Evolutionary conservation across 2,797 vertebrate species (phyloP).

Genomic region (Hafferia zeledoni): DNA sequence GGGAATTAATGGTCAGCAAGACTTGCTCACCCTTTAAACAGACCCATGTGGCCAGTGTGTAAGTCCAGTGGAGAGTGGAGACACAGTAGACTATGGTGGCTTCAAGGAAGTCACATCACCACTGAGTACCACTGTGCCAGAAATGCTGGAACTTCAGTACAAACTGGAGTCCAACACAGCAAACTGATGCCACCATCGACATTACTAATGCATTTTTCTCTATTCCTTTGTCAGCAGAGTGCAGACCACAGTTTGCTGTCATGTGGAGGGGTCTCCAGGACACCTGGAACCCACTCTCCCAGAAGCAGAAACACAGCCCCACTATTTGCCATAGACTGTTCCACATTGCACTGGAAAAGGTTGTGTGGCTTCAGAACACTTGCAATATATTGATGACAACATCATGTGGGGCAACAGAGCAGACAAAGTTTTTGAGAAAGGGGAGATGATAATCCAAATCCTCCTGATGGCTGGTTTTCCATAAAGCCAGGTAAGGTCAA

Average conservation of each 20-base stretch:
- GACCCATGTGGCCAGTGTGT: too few species aligned
- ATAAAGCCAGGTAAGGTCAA: not conserved
- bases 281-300: too few species aligned
- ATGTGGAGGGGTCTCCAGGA: too few species aligned
- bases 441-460: not conserved
- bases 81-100: not conserved
- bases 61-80: not conserved
- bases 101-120: not conserved
- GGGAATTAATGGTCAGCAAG: not conserved
- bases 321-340: not conserved
- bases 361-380: not conserved
- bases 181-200: too few species aligned
- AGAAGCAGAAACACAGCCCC: too few species aligned
- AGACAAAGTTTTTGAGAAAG: not conserved
- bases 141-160: not conserved
- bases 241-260: too few species aligned
- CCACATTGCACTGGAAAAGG: not conserved
- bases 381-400: not conserved
- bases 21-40: rapidly evolving
- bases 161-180: too few species aligned
- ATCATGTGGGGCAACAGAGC: not conserved
- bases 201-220: too few species aligned
- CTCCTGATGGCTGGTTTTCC: not conserved
- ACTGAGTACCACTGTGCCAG: not conserved
- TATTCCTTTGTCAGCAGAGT: too few species aligned